These are phyloP conservation scores for Mormyrops attenuatus DNA, from an alignment of 2,797 vertebrate species.

Conservation along the genomic window DNA sequence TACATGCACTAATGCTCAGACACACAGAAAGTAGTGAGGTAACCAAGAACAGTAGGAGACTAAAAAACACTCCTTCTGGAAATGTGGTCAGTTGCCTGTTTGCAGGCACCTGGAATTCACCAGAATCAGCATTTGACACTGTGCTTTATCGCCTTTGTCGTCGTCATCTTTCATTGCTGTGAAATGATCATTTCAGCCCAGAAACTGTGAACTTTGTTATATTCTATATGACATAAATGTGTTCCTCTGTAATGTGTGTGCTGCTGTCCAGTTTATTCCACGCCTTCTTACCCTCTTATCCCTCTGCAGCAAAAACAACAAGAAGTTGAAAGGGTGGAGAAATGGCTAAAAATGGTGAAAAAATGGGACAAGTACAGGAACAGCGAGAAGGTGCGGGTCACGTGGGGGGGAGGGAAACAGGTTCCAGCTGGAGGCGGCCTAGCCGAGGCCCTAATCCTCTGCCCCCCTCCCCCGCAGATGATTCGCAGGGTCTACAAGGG, in stretches of 20 bases:
- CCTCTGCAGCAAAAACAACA: conserved; percentile 72
- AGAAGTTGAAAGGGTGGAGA: conserved; percentile 76
- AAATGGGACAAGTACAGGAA: conserved; percentile 81
- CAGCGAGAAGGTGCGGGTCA: conserved; percentile 69
- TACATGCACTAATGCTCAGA: not conserved
- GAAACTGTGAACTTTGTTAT: not conserved
- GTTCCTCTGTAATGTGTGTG: not conserved
- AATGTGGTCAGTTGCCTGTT: not conserved
- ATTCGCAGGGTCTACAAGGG: conserved; percentile 77
- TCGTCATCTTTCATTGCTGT: not conserved
- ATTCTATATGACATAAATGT: not conserved
- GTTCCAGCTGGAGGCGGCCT: not conserved
- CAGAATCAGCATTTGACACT: not conserved
- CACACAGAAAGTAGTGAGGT: not conserved
- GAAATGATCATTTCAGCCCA: not conserved
- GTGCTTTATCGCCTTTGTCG: not conserved
- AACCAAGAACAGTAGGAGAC: not conserved
- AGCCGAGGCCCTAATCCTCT: not conserved
- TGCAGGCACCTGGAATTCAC: not conserved
- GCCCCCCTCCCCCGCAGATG: conserved; percentile 52
- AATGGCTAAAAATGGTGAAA: conserved; percentile 88
- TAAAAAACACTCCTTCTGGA: not conserved
- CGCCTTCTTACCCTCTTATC: not conserved
- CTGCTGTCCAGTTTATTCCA: not conserved
- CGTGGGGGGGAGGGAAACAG: not conserved